These are phyloP conservation scores for Falco biarmicus DNA, from an alignment of 2,797 vertebrate genomes.

Conservation along the genomic window DNA sequence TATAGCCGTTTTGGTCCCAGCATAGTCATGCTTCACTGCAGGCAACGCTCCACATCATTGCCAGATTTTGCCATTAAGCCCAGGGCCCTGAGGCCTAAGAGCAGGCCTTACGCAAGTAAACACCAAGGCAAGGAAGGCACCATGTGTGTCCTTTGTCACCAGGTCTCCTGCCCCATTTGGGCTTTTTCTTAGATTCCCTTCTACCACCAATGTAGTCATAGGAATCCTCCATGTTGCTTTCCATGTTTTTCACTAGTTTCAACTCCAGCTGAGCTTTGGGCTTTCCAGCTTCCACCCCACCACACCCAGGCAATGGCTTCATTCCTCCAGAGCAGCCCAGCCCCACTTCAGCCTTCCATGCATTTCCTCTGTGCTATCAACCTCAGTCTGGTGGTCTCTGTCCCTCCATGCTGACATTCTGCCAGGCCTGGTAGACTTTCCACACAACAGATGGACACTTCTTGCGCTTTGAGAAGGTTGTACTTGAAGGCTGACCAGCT, in stretches of 20 bases:
- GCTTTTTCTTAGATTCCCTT: no score
- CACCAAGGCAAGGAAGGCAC: neutral
- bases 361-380: neutral
- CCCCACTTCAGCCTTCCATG: neutral
- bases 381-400: neutral
- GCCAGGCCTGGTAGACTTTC: neutral
- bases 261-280: neutral
- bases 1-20: neutral
- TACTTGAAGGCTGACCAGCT: neutral
- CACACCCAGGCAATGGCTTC: neutral
- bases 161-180: no score
- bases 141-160: no score
- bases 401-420: neutral
- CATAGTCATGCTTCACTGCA: neutral
- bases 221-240: neutral
- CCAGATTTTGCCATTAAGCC: neutral
- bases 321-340: neutral
- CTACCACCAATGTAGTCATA: no score
- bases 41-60: neutral
- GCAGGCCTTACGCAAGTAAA: neutral
- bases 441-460: neutral
- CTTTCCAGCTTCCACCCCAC: neutral
- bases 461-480: neutral
- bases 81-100: neutral
- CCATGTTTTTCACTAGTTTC: neutral